phyloP scores from a whole-genome alignment of 2,113 vertebrate species.

The Danio rerio region DNA sequence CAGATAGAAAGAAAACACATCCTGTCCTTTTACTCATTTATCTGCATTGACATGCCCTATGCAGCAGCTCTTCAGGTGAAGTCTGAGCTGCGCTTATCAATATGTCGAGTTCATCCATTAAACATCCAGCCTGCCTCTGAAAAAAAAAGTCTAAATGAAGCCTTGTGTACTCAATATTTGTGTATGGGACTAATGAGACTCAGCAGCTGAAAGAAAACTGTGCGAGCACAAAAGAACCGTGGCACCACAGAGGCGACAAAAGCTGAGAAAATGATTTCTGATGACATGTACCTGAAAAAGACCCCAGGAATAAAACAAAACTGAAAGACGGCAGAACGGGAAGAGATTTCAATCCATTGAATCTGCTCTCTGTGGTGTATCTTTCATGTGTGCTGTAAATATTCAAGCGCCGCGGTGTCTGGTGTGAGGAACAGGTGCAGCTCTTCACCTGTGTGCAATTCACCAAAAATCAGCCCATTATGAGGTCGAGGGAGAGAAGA shows the following conservation, averaged over 20 bases:
- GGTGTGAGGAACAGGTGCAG: conserved; percentile 45
- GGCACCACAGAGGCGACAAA: neutral
- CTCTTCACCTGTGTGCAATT: conserved; percentile 65
- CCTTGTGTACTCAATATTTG: neutral
- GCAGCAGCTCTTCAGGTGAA: conserved; percentile 3
- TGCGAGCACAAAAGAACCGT: neutral
- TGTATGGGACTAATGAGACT: neutral
- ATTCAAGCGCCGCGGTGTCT: conserved; percentile 18
- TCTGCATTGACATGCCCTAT: neutral
- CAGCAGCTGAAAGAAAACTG: neutral
- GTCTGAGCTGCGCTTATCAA: neutral
- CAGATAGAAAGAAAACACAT: conserved; percentile 13
- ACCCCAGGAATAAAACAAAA: neutral
- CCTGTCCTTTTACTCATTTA: conserved; percentile 2
- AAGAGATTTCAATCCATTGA: conserved; percentile 14
- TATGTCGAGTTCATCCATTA: neutral
- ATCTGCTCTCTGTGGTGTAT: conserved; percentile 12
- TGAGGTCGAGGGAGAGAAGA: conserved; percentile 65
- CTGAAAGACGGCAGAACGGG: neutral
- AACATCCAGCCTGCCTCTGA: neutral
- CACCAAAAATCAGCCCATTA: conserved; percentile 48
- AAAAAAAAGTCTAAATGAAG: neutral
- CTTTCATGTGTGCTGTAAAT: conserved; percentile 53
- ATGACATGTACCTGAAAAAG: neutral
- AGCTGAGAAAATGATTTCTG: neutral